Percentiles rank a stretch among this genome's conserved stretches.
Evolutionary conservation across 2,888 invertebrate genomes (phyloP).

Genomic region (Acleris literana): DNA sequence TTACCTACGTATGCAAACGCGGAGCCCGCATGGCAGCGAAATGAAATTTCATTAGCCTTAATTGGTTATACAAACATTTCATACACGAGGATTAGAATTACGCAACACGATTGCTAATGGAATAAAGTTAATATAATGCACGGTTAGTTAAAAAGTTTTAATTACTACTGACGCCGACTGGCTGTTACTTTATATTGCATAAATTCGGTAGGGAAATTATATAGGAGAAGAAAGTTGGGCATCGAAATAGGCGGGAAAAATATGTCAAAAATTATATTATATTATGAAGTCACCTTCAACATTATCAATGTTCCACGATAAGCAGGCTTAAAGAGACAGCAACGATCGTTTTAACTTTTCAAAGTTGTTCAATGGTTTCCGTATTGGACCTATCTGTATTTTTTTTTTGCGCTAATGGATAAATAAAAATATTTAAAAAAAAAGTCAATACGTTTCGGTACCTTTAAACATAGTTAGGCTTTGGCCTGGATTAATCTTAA

Average conservation of each 20-base stretch:
- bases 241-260: background rate
- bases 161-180: background rate
- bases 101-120: background rate
- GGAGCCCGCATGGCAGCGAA: background rate
- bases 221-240: background rate
- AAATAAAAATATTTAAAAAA: too few relatives aligned
- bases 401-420: too few relatives aligned
- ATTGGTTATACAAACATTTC: background rate
- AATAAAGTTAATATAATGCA: background rate
- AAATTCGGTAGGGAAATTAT: too few relatives aligned
- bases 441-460: too few relatives aligned
- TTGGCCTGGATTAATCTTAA: too few relatives aligned
- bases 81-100: constrained; percentile 3
- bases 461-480: too few relatives aligned
- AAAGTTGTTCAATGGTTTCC: background rate
- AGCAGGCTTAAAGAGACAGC: constrained; percentile 4
- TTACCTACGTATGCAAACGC: constrained; percentile 9
- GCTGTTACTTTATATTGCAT: too few relatives aligned
- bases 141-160: background rate
- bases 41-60: constrained; percentile 7
- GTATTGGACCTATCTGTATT: background rate
- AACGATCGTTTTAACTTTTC: background rate
- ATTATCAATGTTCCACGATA: constrained; percentile 4
- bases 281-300: background rate
- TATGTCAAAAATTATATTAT: background rate